Conservation (phyloP, 2,888 invertebrate species). For the Pristionchus japonicus region DNA sequence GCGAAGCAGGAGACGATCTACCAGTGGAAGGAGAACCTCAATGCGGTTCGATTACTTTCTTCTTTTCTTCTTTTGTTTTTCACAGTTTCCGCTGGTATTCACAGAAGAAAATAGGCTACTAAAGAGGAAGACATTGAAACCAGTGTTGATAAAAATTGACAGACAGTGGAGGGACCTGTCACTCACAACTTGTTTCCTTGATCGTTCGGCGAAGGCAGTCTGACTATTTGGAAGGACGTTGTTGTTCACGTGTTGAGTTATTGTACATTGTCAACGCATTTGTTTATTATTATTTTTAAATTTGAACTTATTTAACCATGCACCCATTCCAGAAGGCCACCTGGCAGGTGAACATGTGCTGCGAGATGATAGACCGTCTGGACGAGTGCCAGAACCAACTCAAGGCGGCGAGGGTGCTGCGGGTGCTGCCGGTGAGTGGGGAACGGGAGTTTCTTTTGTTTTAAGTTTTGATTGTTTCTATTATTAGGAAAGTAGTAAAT, state of each 20-base stretch:
- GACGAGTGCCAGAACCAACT: background rate
- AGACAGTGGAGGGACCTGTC: background rate
- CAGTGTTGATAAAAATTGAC: background rate
- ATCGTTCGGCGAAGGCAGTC: background rate
- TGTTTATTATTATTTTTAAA: no score
- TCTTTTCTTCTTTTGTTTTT: background rate
- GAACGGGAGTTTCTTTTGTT: no score
- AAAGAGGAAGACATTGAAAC: no score
- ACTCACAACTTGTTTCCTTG: background rate
- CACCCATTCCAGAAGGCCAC: background rate
- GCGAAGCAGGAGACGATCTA: background rate
- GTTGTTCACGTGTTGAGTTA: no score
- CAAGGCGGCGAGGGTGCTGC: slow-evolving; percentile 40
- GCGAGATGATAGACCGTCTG: slow-evolving; percentile 44
- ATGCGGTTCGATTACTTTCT: background rate
- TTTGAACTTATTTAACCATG: no score
- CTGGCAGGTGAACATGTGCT: slow-evolving; percentile 42
- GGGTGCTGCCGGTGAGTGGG: slow-evolving; percentile 35
- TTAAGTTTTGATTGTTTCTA: background rate
- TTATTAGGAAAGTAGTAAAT: no score
- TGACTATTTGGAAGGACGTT: no score
- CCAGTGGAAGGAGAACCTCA: background rate
- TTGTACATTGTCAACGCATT: no score
- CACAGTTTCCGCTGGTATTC: background rate
- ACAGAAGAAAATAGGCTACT: no score